Base-by-base conservation (phyloP, 53 echinoderm and acorn worm species). In the Holothuria leucospilota region DNA sequence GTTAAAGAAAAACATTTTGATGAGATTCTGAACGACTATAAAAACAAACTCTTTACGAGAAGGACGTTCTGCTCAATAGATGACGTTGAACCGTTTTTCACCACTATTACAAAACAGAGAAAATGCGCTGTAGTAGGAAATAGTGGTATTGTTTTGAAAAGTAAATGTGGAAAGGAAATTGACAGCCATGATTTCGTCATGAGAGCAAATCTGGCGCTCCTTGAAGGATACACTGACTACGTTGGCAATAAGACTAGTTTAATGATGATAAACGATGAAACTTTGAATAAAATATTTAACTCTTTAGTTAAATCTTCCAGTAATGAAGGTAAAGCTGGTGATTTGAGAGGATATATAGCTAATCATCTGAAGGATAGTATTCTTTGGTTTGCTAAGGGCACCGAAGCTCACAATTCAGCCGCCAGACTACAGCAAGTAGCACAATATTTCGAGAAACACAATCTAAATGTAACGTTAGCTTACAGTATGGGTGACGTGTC, bases 221-320 rank as follows among this genome's bases (percentile, higher is more conserved):
- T 74, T 14, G 27, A 46, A 46, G 74, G 74, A 2, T 74, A 74
- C 51, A 14, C 14, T 18, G 39, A 74, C 14, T 52, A 74, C 49
- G 74, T 74, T 26, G 74, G 74, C 6, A 74, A 74, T 2, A 74
- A 46, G 13, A 74, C 74, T 1, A 74, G 39, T 52, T 11, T 74
- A 11, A 74, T 74, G 74, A 74, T 74, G 74, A 51, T 74, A 24
- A 74, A 74, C 39, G 71, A 71, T 20, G 71, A 71, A 71, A 71
- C 39, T 0, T 38, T 71, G 7, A 39, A 41, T 20, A 71, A 71
- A 15, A n/a, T 71, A 18, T 38, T 39, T 41, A 71, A 38, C 13
- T n/a, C 39, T 1, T 41, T 71, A 41, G 41, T 71, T 9, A 29
- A 29, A 38, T n/a, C n/a, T 39, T 6, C 38, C 28, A 21, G 6